Percentiles rank a stretch among this genome's conserved stretches.
Evolutionary conservation across 2,888 invertebrate species (phyloP).

Genomic region (Machimus rusticus): DNA sequence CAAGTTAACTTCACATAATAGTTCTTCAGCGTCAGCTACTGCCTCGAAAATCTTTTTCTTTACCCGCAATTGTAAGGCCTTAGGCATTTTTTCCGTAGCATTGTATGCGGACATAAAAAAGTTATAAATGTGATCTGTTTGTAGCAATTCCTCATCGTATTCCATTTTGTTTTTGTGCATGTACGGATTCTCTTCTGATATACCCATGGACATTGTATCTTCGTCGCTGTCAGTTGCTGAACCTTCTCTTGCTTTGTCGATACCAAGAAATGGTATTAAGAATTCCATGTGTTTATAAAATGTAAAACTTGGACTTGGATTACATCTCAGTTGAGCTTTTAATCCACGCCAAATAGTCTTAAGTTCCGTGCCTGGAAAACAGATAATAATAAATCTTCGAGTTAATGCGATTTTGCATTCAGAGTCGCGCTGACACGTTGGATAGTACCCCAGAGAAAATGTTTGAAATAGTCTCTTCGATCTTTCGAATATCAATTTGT

Average conservation of each 20-base stretch:
- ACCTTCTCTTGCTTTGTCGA: neutral
- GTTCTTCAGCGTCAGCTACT: neutral
- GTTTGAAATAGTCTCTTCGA: no score
- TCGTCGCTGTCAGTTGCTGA: neutral
- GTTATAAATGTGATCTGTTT: neutral
- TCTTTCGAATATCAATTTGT: no score
- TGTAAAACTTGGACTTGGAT: neutral
- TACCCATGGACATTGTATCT: neutral
- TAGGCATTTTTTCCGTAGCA: neutral
- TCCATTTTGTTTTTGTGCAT: neutral
- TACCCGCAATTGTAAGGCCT: neutral
- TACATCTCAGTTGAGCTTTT: neutral
- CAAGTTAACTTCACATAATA: neutral
- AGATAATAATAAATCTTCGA: neutral
- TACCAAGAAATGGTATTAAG: neutral
- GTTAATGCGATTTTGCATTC: no score
- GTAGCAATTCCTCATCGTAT: neutral
- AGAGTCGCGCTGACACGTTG: no score
- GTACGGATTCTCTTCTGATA: neutral
- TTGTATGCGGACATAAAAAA: neutral
- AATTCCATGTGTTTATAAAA: neutral
- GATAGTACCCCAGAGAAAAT: no score
- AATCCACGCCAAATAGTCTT: neutral
- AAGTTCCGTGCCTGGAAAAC: neutral
- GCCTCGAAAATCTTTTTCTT: neutral